Evolutionary conservation across 2,113 vertebrate genomes (phyloP).

Genomic region (Puffinus mauretanicus): DNA sequence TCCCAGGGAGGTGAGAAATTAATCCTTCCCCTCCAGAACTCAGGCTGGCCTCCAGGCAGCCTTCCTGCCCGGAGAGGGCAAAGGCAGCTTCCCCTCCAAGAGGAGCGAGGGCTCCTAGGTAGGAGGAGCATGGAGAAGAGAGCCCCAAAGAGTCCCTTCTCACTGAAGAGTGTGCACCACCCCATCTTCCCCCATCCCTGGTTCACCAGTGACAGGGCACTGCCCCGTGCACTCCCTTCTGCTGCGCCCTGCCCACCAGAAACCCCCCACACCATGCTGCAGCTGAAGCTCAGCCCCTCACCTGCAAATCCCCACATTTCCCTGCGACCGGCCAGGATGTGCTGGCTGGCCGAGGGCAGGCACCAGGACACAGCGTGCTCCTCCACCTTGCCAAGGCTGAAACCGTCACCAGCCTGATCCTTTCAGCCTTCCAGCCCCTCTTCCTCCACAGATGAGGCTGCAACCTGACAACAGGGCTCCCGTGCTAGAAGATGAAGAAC

Average conservation of each 20-base stretch:
- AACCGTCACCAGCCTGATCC: not conserved
- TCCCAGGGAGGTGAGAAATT: not conserved
- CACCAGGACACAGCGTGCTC: fast-evolving
- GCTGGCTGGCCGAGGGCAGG: not conserved
- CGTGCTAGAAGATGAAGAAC: fast-evolving
- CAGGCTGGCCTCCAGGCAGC: not conserved
- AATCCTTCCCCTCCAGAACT: not conserved
- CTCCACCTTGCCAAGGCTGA: not conserved
- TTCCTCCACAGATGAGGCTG: not conserved
- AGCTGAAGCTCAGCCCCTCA: not conserved
- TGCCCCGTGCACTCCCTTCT: not conserved
- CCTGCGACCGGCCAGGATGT: fast-evolving
- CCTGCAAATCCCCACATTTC: too few species aligned
- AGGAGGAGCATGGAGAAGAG: not conserved
- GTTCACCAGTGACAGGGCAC: not conserved
- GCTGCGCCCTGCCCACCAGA: not conserved
- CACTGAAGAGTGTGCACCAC: too few species aligned
- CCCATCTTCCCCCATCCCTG: not conserved
- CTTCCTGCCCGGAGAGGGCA: not conserved
- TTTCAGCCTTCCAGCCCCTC: not conserved
- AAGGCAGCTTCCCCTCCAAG: not conserved
- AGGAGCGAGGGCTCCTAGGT: not conserved
- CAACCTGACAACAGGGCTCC: not conserved
- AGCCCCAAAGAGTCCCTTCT: not conserved
- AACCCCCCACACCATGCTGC: fast-evolving